Conservation (phyloP, 2,888 invertebrate genomes). For the Timema cristinae region DNA sequence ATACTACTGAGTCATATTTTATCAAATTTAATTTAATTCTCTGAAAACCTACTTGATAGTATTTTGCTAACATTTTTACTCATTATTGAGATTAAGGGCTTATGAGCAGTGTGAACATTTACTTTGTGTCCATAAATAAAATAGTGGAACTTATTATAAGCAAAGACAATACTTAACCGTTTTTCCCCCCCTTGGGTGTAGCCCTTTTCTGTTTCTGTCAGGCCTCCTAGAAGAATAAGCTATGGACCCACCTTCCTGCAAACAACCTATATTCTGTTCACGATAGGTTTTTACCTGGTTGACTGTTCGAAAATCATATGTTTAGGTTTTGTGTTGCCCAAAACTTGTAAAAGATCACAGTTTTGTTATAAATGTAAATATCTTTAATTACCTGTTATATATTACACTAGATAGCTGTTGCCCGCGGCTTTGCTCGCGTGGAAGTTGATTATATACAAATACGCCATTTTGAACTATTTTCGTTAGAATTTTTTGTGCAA, state of each 20-base stretch:
- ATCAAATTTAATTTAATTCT: neutral
- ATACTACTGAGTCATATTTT: neutral
- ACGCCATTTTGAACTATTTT: too few species aligned
- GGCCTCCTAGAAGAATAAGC: neutral
- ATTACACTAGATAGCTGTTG: too few species aligned
- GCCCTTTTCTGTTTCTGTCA: neutral
- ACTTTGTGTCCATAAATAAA: neutral
- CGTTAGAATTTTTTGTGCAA: too few species aligned
- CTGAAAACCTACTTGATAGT: neutral
- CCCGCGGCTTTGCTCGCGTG: too few species aligned
- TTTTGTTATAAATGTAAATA: too few species aligned
- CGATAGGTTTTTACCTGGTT: too few species aligned
- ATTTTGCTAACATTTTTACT: neutral
- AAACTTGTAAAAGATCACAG: too few species aligned
- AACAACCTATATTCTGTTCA: too few species aligned
- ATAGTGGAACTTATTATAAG: conserved; percentile 9
- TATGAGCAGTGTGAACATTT: conserved; percentile 1
- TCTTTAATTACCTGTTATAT: too few species aligned
- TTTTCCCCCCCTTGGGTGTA: conserved; percentile 1
- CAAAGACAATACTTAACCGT: neutral
- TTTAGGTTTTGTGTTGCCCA: too few species aligned
- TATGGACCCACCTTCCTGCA: neutral
- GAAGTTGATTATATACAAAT: too few species aligned
- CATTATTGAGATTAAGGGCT: neutral
- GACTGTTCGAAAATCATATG: too few species aligned